A percentile compares a stretch with the other conserved stretches of the same genome.
These are phyloP conservation scores for Gavia stellata DNA, from an alignment of 2,113 vertebrate species.

Conservation along the genomic window DNA sequence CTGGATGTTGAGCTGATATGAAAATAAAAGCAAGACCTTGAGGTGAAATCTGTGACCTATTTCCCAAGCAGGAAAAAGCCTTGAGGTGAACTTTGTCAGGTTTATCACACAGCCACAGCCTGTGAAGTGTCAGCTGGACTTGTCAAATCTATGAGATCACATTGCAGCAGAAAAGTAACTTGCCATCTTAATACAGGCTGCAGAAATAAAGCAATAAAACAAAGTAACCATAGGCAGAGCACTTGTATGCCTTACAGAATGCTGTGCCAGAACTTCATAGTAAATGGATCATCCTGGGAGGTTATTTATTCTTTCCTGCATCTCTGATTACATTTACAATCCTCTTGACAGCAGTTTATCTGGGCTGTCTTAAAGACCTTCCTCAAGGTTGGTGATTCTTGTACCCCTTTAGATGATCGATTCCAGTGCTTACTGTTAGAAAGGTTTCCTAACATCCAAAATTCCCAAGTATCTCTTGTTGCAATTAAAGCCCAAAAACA, in stretches of 20 bases:
- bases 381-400: not conserved
- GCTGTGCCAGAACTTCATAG: not conserved
- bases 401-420: not conserved
- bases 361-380: not conserved
- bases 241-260: not conserved
- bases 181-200: not conserved
- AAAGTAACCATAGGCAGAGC: not conserved
- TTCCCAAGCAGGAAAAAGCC: not conserved
- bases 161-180: not conserved
- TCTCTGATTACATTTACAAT: not conserved
- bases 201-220: not conserved
- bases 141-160: not conserved
- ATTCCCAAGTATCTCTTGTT: not conserved
- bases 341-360: not conserved
- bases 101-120: not conserved
- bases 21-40: constrained; percentile 24
- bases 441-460: not conserved
- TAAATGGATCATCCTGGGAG: not conserved
- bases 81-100: not conserved
- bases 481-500: not conserved
- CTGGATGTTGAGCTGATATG: not conserved
- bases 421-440: not conserved
- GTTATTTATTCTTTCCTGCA: not conserved
- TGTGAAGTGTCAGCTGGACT: not conserved
- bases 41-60: not conserved